Evolutionary conservation across 2,113 vertebrate genomes (phyloP).

Genomic region (Macroglossus sobrinus): DNA sequence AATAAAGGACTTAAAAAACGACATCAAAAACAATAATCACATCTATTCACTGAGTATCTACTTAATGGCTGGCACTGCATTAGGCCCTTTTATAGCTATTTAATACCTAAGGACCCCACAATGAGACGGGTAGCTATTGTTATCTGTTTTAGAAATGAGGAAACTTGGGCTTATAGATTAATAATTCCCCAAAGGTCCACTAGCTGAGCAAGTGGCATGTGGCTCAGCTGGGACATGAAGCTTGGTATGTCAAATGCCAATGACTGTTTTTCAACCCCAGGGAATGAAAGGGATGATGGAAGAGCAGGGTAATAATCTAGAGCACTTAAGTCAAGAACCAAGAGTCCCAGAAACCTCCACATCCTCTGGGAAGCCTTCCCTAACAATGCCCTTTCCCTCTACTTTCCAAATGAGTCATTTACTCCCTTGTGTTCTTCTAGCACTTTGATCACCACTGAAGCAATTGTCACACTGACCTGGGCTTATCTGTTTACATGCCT

Average conservation of each 20-base stretch:
- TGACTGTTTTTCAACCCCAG: background rate
- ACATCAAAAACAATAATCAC: background rate
- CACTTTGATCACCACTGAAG: background rate
- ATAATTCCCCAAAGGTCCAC: background rate
- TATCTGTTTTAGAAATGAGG: conserved; percentile 12
- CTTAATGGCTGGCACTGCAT: background rate
- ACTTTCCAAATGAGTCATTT: background rate
- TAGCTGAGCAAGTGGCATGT: background rate
- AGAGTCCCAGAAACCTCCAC: background rate
- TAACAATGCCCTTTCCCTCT: background rate
- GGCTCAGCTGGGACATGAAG: background rate
- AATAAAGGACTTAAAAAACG: background rate
- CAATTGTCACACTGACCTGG: background rate
- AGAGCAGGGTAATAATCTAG: background rate
- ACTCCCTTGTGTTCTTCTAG: background rate
- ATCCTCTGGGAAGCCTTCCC: background rate
- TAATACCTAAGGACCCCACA: background rate
- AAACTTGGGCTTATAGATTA: background rate
- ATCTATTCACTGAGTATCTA: background rate
- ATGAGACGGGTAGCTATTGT: background rate
- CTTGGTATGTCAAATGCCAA: background rate
- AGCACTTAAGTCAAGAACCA: background rate
- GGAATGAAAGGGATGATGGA: background rate
- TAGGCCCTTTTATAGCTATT: background rate
- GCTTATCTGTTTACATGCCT: background rate